These are phyloP conservation scores for Lacanobia oleracea DNA, from an alignment of 2,888 invertebrate genomes.

Conservation along the genomic window DNA sequence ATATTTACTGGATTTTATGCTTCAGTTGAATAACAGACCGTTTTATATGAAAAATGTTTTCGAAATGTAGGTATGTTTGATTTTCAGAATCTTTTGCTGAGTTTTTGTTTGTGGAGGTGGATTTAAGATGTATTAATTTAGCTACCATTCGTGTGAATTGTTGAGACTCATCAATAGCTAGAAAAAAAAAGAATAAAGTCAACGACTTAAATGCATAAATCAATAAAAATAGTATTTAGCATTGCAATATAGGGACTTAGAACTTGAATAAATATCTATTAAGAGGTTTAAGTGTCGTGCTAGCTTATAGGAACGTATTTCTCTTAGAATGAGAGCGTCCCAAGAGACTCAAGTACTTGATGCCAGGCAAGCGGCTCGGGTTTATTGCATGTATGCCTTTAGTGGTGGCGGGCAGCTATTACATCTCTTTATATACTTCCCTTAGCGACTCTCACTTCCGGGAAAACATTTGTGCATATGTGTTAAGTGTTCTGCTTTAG, in stretches of 20 bases:
- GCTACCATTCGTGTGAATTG: background rate
- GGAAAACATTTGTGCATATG: conserved; percentile 41
- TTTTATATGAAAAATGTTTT: background rate
- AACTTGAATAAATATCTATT: conserved; percentile 30
- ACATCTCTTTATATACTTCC: conserved; percentile 54
- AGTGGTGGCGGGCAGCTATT: conserved; percentile 45
- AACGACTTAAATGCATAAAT: background rate
- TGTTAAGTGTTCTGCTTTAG: conserved; percentile 43
- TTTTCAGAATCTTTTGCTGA: background rate
- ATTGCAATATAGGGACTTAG: background rate
- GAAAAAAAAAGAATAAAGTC: background rate
- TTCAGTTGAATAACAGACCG: conserved; percentile 4
- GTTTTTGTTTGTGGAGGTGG: background rate
- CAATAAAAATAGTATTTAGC: background rate
- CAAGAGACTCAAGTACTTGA: conserved; percentile 50
- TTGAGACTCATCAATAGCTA: background rate
- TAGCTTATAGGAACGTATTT: conserved; percentile 46
- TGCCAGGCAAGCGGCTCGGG: conserved; percentile 45
- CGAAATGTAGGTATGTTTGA: too few relatives aligned
- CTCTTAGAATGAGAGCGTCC: conserved; percentile 38
- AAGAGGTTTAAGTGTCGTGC: conserved; percentile 34
- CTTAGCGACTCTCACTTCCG: conserved; percentile 47
- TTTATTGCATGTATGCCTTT: conserved; percentile 64
- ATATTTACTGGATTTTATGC: conserved; percentile 18
- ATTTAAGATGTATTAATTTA: background rate